These are phyloP conservation scores for Oryzias javanicus DNA, from an alignment of 2,113 vertebrate species.

Conservation along the genomic window DNA sequence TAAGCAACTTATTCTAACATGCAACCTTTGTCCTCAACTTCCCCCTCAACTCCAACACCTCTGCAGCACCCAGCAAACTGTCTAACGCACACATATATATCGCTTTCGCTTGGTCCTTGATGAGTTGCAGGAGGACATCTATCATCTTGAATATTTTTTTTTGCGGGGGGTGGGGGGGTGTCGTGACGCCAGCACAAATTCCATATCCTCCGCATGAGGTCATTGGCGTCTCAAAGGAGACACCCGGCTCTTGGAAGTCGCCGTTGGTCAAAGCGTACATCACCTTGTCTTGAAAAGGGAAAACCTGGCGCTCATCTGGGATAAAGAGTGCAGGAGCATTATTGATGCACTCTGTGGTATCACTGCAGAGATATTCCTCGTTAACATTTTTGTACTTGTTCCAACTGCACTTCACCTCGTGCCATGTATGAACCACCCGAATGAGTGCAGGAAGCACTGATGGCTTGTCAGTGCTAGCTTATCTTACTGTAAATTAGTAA, in stretches of 20 bases:
- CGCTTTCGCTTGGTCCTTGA: constrained; percentile 3
- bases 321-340: constrained; percentile 34
- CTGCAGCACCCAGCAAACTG: not conserved
- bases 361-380: constrained; percentile 19
- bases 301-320: constrained; percentile 21
- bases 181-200: constrained; percentile 52
- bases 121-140: constrained; percentile 41
- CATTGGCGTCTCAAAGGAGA: constrained; percentile 41
- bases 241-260: constrained; percentile 34
- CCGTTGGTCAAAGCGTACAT: constrained; percentile 36
- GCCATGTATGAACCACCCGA: constrained; percentile 9
- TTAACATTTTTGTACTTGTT: constrained; percentile 41
- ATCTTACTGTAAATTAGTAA: constrained; percentile 44
- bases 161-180: constrained; percentile 21
- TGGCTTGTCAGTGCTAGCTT: constrained; percentile 21
- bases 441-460: constrained; percentile 8
- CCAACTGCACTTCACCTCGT: constrained; percentile 29
- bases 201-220: constrained; percentile 66
- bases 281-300: constrained; percentile 23
- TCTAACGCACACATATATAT: not conserved
- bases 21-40: constrained; percentile 20
- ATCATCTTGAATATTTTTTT: constrained; percentile 63
- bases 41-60: constrained; percentile 22
- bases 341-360: constrained; percentile 41
- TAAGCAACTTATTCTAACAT: constrained; percentile 4